Evolutionary conservation across 1,140 invertebrate species (phyloP).

Genomic region (Trichonephila clavipes): DNA sequence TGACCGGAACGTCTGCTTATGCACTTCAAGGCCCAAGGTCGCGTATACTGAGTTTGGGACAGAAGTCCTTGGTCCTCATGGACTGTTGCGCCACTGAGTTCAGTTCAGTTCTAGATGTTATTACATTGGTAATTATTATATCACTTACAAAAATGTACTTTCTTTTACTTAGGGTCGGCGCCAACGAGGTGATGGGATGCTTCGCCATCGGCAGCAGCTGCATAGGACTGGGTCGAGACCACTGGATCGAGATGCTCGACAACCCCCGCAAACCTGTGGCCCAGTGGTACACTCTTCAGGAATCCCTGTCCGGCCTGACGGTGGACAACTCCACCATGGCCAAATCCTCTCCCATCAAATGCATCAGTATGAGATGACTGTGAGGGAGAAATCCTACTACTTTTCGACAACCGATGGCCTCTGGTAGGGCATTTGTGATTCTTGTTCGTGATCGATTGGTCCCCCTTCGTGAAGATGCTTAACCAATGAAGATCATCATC

Average conservation of each 20-base stretch:
- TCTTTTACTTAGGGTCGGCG: slow-evolving; percentile 86
- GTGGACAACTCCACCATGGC: slow-evolving; percentile 83
- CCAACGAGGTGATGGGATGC: slow-evolving; percentile 92
- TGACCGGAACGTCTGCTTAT: no score
- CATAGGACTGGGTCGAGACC: slow-evolving; percentile 90
- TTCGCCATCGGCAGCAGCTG: slow-evolving; percentile 89
- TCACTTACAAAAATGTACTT: no score
- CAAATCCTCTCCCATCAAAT: slow-evolving; percentile 68
- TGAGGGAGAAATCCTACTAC: neutral
- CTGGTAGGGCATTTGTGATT: slow-evolving; percentile 47
- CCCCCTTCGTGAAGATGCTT: slow-evolving; percentile 45
- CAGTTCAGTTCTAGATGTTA: no score
- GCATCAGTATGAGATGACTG: slow-evolving; percentile 76
- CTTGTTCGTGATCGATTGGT: slow-evolving; percentile 12
- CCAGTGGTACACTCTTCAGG: slow-evolving; percentile 91
- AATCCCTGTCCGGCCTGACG: slow-evolving; percentile 82
- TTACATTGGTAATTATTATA: no score
- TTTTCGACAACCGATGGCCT: slow-evolving; percentile 25
- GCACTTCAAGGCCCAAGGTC: no score
- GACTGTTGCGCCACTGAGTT: no score
- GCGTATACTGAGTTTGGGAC: no score
- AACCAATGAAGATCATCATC: slow-evolving; percentile 40
- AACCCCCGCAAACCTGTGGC: slow-evolving; percentile 91
- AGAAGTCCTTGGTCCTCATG: no score
- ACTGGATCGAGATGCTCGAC: slow-evolving; percentile 94